Conservation (phyloP, 2,888 invertebrate species). For the Trichopoda pennipes region DNA sequence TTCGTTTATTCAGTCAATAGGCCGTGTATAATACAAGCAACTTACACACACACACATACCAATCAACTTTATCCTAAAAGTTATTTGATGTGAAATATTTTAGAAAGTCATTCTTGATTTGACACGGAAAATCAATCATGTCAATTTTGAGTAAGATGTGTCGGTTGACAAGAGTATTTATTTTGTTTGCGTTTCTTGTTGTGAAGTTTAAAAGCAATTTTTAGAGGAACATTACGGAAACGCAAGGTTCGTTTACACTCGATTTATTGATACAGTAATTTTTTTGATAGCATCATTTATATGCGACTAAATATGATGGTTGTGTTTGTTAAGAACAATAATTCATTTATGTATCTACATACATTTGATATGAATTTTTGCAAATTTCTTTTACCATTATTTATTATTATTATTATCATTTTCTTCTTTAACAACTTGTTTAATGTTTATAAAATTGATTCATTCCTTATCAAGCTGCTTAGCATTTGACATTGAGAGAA, state of each 20-base stretch:
- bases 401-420: too few relatives aligned
- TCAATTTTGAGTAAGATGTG: slow-evolving; percentile 78
- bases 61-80: neutral
- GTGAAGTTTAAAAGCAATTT: slow-evolving; percentile 2
- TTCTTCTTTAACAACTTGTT: too few relatives aligned
- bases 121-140: slow-evolving; percentile 79
- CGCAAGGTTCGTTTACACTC: slow-evolving; percentile 4
- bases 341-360: too few relatives aligned
- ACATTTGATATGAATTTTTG: too few relatives aligned
- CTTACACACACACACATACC: neutral
- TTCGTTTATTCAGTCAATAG: neutral
- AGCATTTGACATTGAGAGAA: too few relatives aligned
- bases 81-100: slow-evolving; percentile 73
- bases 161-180: slow-evolving; percentile 72
- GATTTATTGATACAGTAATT: slow-evolving; percentile 33
- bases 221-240: slow-evolving; percentile 7
- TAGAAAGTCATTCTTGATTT: slow-evolving; percentile 74
- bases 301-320: neutral
- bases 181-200: slow-evolving; percentile 32
- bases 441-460: too few relatives aligned
- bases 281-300: slow-evolving; percentile 3
- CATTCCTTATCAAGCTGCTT: too few relatives aligned
- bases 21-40: neutral
- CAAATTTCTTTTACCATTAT: too few relatives aligned
- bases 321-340: neutral